Evolutionary conservation across 2,888 invertebrate species (phyloP), one percentile per base, ranked within the genome.

Genomic region (Leptothorax acervorum): DNA sequence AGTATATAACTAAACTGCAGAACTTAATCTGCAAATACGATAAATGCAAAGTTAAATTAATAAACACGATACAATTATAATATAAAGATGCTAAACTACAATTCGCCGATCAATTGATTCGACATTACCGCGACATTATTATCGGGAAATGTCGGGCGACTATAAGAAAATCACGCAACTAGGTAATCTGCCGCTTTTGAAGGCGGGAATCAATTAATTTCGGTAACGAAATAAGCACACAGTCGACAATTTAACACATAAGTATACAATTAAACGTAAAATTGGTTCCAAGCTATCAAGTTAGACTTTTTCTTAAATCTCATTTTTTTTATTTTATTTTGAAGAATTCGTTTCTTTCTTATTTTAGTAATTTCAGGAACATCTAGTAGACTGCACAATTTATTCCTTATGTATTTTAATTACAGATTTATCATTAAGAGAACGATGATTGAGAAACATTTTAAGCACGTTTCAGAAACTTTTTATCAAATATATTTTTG

Each of bases 51-150:
- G 93, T 92, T 93, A 92, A 91, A 92, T 90, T 93, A 94, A 92
- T 93, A 94, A 93, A 93, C 92, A 93, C 92, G 91, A 93, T 93
- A 93, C 93, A 94, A 94, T 94, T 93, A 92, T 93, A 92, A 93
- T 92, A 91, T 74, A 89, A 84, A 65, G 74, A 83, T 60, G 78
- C 83, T 76, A 83, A 70, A 78, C 45, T 76, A 85, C 76, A 78
- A 74, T 78, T 86, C 78, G 87, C 81, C 87, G 87, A 83, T 88
- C 89, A 88, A 86, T 90, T 90, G 83, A 78, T 86, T 88, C 88
- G 84, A 79, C 71, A 87, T 85, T 83, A 86, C 79, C 66, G 45
- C 35, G 23, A 23, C 23, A 23, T 23, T 23, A 23, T 23, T 85
- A 60, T 60, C 35, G 79, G 48, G 23, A 60, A 79, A 70, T 74